A percentile compares a stretch with the other conserved stretches of the same genome.
Evolutionary conservation across 1,140 invertebrate genomes (phyloP).

Genomic region (Bicyclus anynana): DNA sequence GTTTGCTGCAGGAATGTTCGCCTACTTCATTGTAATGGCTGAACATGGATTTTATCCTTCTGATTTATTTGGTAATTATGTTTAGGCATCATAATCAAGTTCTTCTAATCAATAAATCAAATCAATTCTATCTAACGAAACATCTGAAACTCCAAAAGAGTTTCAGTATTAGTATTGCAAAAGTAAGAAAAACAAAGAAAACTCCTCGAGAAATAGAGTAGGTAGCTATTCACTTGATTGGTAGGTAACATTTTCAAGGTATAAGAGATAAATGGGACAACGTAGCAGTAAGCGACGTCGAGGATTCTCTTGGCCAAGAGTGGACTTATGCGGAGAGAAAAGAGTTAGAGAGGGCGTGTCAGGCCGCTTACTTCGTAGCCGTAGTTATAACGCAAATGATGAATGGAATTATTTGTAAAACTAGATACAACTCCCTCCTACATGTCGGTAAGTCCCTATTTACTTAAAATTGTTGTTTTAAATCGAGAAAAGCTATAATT

Average conservation of each 20-base stretch:
- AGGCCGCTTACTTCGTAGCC: constrained; percentile 87
- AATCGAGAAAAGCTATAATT: too few relatives aligned
- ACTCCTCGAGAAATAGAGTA: too few relatives aligned
- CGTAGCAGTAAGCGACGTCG: constrained; percentile 83
- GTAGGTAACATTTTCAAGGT: constrained; percentile 29
- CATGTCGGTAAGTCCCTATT: constrained; percentile 62
- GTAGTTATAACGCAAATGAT: constrained; percentile 89
- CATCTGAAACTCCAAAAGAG: too few relatives aligned
- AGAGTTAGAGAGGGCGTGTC: constrained; percentile 85
- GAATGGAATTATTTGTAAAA: constrained; percentile 89
- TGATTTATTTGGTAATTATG: constrained; percentile 73
- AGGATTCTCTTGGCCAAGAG: constrained; percentile 91
- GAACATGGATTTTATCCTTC: constrained; percentile 88
- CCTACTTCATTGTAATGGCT: constrained; percentile 92
- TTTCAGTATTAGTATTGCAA: too few relatives aligned
- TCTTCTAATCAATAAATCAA: too few relatives aligned
- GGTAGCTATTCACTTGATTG: too few relatives aligned
- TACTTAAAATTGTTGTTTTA: too few relatives aligned
- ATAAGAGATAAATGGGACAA: constrained; percentile 83
- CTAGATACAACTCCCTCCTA: constrained; percentile 85
- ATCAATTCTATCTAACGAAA: too few relatives aligned
- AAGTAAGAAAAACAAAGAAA: too few relatives aligned
- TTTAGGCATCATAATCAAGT: too few relatives aligned
- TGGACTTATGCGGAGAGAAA: constrained; percentile 83
- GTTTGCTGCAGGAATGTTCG: constrained; percentile 91